These are phyloP conservation scores for Pemphigus obesinymphae DNA, from an alignment of 1,140 invertebrate genomes.

Conservation along the genomic window DNA sequence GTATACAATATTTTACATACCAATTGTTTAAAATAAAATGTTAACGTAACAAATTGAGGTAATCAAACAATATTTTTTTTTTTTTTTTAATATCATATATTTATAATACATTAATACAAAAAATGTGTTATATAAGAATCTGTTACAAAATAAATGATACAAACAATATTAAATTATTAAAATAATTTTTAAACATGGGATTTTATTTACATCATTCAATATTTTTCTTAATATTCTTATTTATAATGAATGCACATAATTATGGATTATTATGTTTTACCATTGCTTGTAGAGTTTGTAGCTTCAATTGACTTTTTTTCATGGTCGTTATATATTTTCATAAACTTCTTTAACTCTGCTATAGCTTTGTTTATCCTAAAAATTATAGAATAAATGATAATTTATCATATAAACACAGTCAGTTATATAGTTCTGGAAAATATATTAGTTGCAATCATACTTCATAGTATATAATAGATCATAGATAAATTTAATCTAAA, in stretches of 20 bases:
- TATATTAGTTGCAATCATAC: too few relatives aligned
- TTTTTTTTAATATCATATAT: background rate
- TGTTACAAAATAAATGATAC: background rate
- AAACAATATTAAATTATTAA: background rate
- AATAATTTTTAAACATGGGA: background rate
- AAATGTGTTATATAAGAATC: background rate
- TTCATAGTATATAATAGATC: too few relatives aligned
- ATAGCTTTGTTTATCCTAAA: constrained; percentile 18
- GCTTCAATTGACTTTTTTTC: constrained; percentile 9
- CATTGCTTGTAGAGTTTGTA: background rate
- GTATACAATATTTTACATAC: too few relatives aligned
- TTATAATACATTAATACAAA: background rate
- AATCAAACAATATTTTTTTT: too few relatives aligned
- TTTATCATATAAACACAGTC: background rate
- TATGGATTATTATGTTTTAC: background rate
- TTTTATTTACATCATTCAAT: constrained; percentile 18
- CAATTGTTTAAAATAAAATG: too few relatives aligned
- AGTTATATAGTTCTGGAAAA: too few relatives aligned
- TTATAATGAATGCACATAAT: too few relatives aligned
- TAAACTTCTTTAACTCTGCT: background rate
- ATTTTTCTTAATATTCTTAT: too few relatives aligned
- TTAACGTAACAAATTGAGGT: too few relatives aligned
- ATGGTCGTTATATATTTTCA: constrained; percentile 4
- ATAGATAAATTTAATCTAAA: too few relatives aligned
- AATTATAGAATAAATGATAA: background rate